A percentile compares a stretch with the other conserved stretches of the same genome.
These are phyloP conservation scores for Trogon melanurus DNA, from an alignment of 2,113 vertebrate species.

Conservation along the genomic window DNA sequence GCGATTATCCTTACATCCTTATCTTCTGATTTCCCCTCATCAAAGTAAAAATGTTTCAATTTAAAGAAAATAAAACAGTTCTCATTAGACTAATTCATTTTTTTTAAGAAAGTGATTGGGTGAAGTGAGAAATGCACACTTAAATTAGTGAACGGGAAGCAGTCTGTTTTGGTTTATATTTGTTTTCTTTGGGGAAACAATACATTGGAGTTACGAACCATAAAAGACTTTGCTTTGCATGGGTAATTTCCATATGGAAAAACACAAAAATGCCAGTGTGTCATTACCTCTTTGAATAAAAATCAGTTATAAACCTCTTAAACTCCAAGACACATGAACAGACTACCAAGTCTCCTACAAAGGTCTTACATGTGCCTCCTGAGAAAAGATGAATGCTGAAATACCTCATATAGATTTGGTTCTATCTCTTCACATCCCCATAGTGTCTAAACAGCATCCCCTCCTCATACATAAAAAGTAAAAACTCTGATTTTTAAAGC, in stretches of 20 bases:
- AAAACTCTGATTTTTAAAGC: not conserved
- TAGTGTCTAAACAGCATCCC: accelerated
- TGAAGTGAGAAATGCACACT: not conserved
- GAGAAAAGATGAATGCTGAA: not conserved
- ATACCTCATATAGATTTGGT: not conserved
- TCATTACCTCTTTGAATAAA: not conserved
- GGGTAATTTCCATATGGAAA: too few species aligned
- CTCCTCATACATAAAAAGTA: not conserved
- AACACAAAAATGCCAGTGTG: not conserved
- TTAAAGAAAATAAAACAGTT: not conserved
- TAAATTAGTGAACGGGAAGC: not conserved
- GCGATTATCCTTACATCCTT: not conserved
- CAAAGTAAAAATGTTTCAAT: not conserved
- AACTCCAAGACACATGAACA: not conserved
- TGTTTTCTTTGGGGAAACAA: not conserved
- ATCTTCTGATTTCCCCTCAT: not conserved
- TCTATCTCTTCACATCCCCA: not conserved
- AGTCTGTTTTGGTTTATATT: not conserved
- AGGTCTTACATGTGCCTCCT: not conserved
- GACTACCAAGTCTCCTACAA: not conserved
- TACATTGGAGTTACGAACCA: not conserved
- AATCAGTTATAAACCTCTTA: not conserved
- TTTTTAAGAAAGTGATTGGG: not conserved
- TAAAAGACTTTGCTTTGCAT: not conserved
- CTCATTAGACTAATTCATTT: not conserved